Evolutionary conservation across 2,113 vertebrate species (phyloP).

Genomic region (Oncorhynchus clarkii): DNA sequence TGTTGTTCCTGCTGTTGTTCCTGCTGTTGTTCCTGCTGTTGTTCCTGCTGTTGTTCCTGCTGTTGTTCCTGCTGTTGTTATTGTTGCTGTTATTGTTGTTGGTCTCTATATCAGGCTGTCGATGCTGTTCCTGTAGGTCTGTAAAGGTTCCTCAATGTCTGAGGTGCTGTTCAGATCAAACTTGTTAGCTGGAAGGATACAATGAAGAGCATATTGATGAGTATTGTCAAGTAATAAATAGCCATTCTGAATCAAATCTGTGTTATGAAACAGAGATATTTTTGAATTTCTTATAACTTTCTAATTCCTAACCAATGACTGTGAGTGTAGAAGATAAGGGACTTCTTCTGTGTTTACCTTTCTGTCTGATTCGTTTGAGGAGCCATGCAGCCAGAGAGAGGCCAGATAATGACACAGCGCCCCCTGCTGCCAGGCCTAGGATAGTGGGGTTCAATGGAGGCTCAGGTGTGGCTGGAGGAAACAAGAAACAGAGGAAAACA

Average conservation of each 20-base stretch:
- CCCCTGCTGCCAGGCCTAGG: constrained; percentile 38
- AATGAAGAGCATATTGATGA: constrained; percentile 6
- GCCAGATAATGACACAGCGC: constrained; percentile 22
- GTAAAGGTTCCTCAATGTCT: constrained; percentile 52
- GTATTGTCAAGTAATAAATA: not conserved
- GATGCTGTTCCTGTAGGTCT: constrained; percentile 67
- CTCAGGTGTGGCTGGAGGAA: constrained; percentile 42
- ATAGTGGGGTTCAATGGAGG: not conserved
- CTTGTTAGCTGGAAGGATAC: constrained; percentile 37
- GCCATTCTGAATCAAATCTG: not conserved
- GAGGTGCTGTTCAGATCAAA: constrained; percentile 69
- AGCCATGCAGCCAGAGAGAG: constrained; percentile 54
- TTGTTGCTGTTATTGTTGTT: not conserved
- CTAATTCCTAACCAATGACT: not conserved
- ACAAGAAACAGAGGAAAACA: constrained; percentile 10
- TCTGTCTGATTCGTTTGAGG: constrained; percentile 53
- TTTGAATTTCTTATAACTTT: not conserved
- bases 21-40: no score
- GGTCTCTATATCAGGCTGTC: constrained; percentile 57
- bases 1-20: no score
- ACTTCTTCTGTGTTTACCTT: constrained; percentile 19
- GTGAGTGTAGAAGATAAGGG: not conserved
- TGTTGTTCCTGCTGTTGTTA: no score
- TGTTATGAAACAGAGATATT: not conserved
- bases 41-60: no score